Evolutionary conservation across 2,113 vertebrate species (phyloP).

Genomic region (Erythrocebus patas): DNA sequence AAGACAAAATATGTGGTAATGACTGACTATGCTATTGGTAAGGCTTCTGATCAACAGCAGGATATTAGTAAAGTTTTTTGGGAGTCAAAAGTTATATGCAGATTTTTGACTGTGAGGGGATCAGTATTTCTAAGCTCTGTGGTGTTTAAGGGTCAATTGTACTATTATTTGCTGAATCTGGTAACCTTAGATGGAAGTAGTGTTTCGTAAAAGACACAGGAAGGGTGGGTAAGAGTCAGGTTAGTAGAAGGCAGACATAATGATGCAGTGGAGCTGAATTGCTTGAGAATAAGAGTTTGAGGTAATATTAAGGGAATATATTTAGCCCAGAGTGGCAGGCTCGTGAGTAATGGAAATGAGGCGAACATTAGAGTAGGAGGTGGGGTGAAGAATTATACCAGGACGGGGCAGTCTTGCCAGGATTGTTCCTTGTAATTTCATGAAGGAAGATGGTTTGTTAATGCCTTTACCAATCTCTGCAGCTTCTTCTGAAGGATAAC

Average conservation of each 20-base stretch:
- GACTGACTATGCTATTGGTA: not conserved
- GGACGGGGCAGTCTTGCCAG: not conserved
- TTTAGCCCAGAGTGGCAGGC: not conserved
- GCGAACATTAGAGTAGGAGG: not conserved
- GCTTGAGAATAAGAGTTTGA: not conserved
- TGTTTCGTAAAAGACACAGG: not conserved
- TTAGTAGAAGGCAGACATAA: not conserved
- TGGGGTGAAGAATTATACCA: not conserved
- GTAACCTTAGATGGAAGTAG: not conserved
- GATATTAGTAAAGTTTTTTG: not conserved
- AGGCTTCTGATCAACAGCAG: not conserved
- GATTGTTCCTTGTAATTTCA: not conserved
- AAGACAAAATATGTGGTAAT: not conserved
- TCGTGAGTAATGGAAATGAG: not conserved
- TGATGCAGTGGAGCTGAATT: not conserved
- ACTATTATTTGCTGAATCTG: conserved; percentile 1
- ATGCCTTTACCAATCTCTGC: not conserved
- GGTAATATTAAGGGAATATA: not conserved
- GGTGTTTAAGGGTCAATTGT: not conserved
- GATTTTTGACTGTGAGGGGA: not conserved
- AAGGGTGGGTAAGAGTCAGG: not conserved
- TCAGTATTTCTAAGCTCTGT: not conserved
- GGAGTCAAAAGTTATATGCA: not conserved
- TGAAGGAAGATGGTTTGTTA: not conserved
- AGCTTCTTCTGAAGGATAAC: not conserved